phyloP scores from a whole-genome alignment of 2,888 invertebrate species.

The Sclerodermus sp. region DNA sequence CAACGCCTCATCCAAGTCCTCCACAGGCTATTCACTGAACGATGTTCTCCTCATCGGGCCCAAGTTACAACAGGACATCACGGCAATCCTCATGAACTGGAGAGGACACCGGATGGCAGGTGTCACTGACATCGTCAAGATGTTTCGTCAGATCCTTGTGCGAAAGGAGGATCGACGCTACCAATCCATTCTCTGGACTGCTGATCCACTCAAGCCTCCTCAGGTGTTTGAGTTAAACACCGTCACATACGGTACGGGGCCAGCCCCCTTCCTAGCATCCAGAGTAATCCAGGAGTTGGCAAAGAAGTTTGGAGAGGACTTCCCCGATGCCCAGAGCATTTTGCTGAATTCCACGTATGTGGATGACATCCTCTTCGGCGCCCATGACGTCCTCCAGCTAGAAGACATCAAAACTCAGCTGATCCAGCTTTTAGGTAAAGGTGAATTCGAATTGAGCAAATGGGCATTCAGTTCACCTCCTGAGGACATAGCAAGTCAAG shows the following conservation, averaged over 20 bases:
- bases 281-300: conserved; percentile 8
- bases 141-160: conserved; percentile 42
- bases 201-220: no score
- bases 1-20: conserved; percentile 34
- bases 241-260: conserved; percentile 8
- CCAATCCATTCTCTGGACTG: conserved; percentile 37
- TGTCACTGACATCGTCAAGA: conserved; percentile 48
- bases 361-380: conserved; percentile 9
- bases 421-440: conserved; percentile 4
- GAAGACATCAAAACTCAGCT: conserved; percentile 2
- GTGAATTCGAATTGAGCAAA: conserved; percentile 5
- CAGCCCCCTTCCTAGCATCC: conserved; percentile 9
- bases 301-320: conserved; percentile 1
- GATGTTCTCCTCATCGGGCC: conserved; percentile 40
- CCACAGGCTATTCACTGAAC: conserved; percentile 40
- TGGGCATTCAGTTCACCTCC: conserved; percentile 6
- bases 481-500: not conserved
- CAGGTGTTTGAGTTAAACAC: conserved; percentile 1
- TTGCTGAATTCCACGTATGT: conserved; percentile 8
- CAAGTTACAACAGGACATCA: conserved; percentile 39
- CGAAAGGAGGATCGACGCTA: conserved; percentile 27
- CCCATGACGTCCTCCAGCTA: not conserved
- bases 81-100: conserved; percentile 36
- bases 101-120: conserved; percentile 34
- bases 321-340: not conserved